Conservation (phyloP, 2,797 vertebrate genomes). For the Amblyopsis hoosieri region DNA sequence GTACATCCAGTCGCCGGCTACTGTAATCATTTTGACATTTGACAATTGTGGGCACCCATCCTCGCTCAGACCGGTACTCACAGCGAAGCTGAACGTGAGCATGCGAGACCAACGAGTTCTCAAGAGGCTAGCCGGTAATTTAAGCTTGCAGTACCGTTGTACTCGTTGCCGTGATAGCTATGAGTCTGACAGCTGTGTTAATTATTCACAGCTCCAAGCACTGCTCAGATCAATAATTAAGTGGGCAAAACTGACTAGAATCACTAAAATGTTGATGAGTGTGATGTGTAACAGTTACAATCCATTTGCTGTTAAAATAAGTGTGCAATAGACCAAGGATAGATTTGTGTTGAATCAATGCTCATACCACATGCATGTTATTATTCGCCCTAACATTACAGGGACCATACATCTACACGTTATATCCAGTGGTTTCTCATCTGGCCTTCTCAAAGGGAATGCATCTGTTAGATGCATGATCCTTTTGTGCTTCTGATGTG, state of each 20-base stretch:
- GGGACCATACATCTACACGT: too few species aligned
- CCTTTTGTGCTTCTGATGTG: conserved; percentile 8
- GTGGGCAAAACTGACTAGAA: conserved; percentile 50
- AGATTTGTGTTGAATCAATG: too few species aligned
- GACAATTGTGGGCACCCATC: too few species aligned
- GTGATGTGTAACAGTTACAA: conserved; percentile 24
- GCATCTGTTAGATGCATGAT: conserved; percentile 17
- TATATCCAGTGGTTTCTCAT: too few species aligned
- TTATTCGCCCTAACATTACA: too few species aligned
- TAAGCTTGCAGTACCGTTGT: conserved; percentile 63
- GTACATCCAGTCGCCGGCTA: too few species aligned
- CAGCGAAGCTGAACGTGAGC: too few species aligned
- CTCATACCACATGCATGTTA: too few species aligned
- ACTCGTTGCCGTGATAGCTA: conserved; percentile 48
- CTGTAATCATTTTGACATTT: too few species aligned
- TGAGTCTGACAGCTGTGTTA: conserved; percentile 62
- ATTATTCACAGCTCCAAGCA: conserved; percentile 72
- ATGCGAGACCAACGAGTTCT: too few species aligned
- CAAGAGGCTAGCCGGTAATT: neutral
- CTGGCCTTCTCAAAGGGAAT: conserved; percentile 5
- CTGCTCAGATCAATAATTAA: conserved; percentile 71
- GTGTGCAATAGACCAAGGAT: neutral
- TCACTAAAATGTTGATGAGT: conserved; percentile 30
- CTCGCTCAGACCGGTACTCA: too few species aligned
- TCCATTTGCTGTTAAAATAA: conserved; percentile 22